Base-by-base conservation (phyloP, 2,888 invertebrate genomes). In the Morpho helenor region DNA sequence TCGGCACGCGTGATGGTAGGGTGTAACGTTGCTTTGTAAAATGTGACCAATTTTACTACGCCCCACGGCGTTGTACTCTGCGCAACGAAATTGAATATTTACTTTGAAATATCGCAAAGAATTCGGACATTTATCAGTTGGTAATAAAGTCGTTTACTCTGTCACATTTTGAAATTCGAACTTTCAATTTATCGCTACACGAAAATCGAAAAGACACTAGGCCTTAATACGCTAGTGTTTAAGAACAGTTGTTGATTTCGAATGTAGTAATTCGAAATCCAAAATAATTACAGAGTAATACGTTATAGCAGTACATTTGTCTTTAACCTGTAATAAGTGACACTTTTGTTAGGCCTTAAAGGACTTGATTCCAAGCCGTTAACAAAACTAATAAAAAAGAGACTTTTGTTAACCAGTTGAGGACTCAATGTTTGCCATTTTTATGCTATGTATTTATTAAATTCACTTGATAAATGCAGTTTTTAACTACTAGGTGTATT, bases 231-330 rank as follows among this genome's bases (percentile, higher is more conserved):
- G 74, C 77, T 59, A 63, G 68, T 60, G 68, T 74, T 9, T 70
- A 72, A 74, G 72, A 80, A 77, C 82, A 82, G 84, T 83, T 85
- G 84, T 82, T 79, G 79, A 83, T 77, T 78, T 77, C 73, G 73
- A 78, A 81, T 74, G 71, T 67, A 73, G 68, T 72, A 75, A 77
- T 79, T 77, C 71, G 66, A 77, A 78, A 76, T 83, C 76, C 69
- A 64, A 76, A 79, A 77, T 82, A 82, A 84, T 84, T 82, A 78
- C 71, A 62, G 64, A 58, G 63, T 68, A 72, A 76, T 74, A 74
- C 73, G 69, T 79, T 77, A 80, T 80, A 82, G 80, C 68, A 60
- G 63, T 68, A 66, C 76, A 76, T 83, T 82, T 82, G 80, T 83
- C 83, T 80, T 75, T 65, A 72, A 75, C 75, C 72, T 65, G 66